Percentiles rank a stretch among this genome's conserved stretches.
These are phyloP conservation scores for Leptopilina boulardi DNA, from an alignment of 1,140 invertebrate genomes.

Conservation along the genomic window DNA sequence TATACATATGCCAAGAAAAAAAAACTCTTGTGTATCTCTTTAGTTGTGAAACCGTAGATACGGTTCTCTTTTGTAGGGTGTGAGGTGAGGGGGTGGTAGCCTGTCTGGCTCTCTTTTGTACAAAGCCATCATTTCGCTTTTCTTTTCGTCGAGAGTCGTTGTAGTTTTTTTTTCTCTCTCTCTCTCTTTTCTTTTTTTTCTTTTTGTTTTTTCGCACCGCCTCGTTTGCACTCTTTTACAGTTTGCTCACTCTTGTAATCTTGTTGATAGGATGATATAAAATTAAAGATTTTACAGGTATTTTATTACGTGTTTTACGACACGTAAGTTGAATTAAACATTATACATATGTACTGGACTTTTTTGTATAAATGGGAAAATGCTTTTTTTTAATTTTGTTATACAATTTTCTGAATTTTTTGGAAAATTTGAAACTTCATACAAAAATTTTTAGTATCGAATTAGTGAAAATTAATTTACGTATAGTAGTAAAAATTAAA, in stretches of 20 bases:
- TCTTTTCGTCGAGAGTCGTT: slow-evolving; percentile 12
- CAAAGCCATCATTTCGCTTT: background rate
- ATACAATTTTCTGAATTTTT: no score
- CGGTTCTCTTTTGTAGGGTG: background rate
- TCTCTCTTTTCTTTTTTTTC: background rate
- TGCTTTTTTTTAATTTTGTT: no score
- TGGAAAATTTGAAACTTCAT: no score
- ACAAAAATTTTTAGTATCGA: no score
- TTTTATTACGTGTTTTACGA: no score
- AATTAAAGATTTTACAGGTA: background rate
- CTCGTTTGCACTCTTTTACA: slow-evolving; percentile 3
- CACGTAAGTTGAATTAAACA: no score
- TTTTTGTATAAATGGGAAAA: no score
- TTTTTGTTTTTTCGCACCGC: background rate
- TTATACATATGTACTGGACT: no score
- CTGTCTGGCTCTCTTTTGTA: background rate
- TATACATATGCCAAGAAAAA: background rate
- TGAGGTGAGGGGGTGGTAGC: no score
- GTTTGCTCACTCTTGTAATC: slow-evolving; percentile 3
- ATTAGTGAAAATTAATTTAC: no score
- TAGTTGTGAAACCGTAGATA: slow-evolving; percentile 7
- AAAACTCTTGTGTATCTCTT: background rate
- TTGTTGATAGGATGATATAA: background rate
- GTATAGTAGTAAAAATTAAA: no score
- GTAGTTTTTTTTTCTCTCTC: background rate